A percentile compares a stretch with the other conserved stretches of the same genome.
Conservation (phyloP, 2,888 invertebrate genomes). For the Bugulina stolonifera region DNA sequence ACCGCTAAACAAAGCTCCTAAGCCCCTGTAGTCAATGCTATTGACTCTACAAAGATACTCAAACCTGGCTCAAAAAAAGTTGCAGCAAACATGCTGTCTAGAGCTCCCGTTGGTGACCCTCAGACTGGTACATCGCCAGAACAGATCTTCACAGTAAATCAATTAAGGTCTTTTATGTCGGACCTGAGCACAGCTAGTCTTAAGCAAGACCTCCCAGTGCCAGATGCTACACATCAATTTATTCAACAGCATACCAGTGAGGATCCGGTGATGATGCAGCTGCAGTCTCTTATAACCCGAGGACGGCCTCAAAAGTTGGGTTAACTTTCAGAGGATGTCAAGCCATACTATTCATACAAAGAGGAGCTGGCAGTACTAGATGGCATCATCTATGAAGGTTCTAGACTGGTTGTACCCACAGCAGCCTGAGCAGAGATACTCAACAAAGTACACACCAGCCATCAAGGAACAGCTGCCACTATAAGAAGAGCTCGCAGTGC, state of each 20-base stretch:
- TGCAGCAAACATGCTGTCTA: constrained; percentile 2
- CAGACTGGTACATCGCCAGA: neutral
- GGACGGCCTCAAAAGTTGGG: neutral
- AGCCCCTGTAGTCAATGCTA: neutral
- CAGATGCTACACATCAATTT: neutral
- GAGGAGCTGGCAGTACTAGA: constrained; percentile 7
- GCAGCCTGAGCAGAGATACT: neutral
- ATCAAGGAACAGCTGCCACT: constrained; percentile 15
- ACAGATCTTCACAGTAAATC: constrained; percentile 20
- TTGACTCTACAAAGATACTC: neutral
- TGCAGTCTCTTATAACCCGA: neutral
- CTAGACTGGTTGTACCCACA: neutral
- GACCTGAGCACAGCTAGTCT: neutral
- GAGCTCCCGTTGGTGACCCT: neutral
- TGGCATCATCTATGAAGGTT: constrained; percentile 4
- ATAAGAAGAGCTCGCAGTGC: neutral
- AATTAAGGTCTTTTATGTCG: constrained; percentile 5
- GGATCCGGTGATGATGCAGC: neutral
- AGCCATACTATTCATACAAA: neutral
- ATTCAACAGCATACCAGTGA: neutral
- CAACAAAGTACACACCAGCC: constrained; percentile 5
- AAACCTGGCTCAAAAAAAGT: neutral
- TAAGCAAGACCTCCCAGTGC: neutral
- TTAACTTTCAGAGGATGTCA: neutral
- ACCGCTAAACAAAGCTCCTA: neutral